phyloP scores from a whole-genome alignment of 2,113 vertebrate genomes.

The Phoenicopterus ruber region DNA sequence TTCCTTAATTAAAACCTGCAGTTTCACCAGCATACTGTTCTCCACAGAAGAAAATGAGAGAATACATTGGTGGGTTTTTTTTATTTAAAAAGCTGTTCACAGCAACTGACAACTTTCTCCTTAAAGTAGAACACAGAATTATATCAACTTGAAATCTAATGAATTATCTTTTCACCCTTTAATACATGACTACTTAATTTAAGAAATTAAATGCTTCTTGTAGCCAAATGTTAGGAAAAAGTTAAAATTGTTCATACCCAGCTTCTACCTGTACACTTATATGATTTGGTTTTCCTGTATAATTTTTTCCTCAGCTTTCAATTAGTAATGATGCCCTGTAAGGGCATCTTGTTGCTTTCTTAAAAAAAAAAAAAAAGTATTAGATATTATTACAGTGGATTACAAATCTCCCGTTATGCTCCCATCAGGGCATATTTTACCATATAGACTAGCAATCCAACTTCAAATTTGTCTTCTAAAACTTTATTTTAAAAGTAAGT shows the following conservation, averaged over 20 bases:
- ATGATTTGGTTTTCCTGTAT: no score
- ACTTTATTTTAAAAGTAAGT: background rate
- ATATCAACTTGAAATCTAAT: conserved; percentile 14
- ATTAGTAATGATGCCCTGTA: no score
- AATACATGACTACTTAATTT: conserved; percentile 10
- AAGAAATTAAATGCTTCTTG: conserved; percentile 30
- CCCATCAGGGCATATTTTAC: no score
- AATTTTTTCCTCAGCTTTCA: no score
- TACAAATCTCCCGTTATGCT: no score
- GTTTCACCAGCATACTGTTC: background rate
- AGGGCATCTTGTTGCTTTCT: no score
- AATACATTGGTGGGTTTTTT: background rate
- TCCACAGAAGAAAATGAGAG: background rate
- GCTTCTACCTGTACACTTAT: no score
- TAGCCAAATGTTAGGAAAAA: no score
- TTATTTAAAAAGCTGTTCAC: background rate
- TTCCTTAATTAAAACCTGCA: no score
- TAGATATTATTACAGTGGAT: no score
- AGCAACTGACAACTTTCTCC: conserved; percentile 11
- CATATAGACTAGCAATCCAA: background rate
- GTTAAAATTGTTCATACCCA: no score
- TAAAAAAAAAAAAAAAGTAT: no score
- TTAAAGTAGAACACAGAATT: conserved; percentile 10
- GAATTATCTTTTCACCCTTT: conserved; percentile 1
- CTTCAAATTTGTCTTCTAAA: background rate